Base-by-base conservation (phyloP, 2,797 vertebrate species). In the Anas flavirostris region DNA sequence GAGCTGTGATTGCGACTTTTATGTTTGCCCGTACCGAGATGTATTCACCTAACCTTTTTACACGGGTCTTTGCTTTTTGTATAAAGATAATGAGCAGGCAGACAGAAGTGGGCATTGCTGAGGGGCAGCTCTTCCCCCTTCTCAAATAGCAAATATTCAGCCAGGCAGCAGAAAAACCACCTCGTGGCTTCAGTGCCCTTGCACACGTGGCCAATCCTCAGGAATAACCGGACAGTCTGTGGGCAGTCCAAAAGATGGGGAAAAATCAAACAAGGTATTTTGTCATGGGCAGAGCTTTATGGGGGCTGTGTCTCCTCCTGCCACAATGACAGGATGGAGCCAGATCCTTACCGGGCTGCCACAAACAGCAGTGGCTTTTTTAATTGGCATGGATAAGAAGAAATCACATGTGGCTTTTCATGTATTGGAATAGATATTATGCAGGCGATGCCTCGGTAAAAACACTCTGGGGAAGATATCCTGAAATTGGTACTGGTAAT, bases 401-500 rank as follows among this genome's bases (percentile, higher is more conserved):
- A 74, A 82, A 82, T 7, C 12, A 18, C 8, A 13, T 9, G 41
- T 46, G 8, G 5, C 2, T 80, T 93, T 56, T 39, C 15, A 14
- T 19, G 63, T 9, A 9, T 10, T 19, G 64, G 7, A 79, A 55
- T 10, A 46, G 39, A 22, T 8, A 14, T 56, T 80, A 33, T 8
- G 6, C 9, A 76, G 56, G 50, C 19, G 10, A 23, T 22, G 10
- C 11, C 35, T 43, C 50, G 15, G 26, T 22, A 53, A 60, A 85
- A 86, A 70, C 7, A 5, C 9, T 53, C 26, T 43, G 41, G 19
- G n/a, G 52, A 62, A 64, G 41, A 33, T 26, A 3, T 5, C 50
- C 16, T 21, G 9, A 1, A 0, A 0, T 9, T 10, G 59, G 2
- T 6, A 5, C 15, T 3, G 11, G 13, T 21, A 26, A 29, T 15